phyloP scores from a whole-genome alignment of 2,113 vertebrate genomes.

The Meleagris gallopavo region DNA sequence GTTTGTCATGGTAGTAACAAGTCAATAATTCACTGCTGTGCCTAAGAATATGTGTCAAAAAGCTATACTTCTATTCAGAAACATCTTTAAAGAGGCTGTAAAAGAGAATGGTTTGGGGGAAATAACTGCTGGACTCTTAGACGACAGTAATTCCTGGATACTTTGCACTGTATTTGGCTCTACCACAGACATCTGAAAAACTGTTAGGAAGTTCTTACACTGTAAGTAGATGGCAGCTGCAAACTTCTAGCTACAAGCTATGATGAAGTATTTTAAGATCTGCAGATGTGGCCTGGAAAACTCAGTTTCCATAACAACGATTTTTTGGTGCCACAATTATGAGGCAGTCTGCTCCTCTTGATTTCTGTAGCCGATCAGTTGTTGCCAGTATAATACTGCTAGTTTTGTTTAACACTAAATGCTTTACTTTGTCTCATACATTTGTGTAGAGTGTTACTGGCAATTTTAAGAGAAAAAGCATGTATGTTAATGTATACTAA shows the following conservation, averaged over 20 bases:
- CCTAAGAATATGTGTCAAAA: neutral
- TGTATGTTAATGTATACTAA: neutral
- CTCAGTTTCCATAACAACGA: slow-evolving; percentile 33
- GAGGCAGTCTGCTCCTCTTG: neutral
- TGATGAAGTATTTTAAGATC: slow-evolving; percentile 16
- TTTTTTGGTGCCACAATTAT: neutral
- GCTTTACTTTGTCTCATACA: neutral
- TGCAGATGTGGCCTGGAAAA: slow-evolving; percentile 4
- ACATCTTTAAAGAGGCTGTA: neutral
- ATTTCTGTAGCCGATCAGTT: neutral
- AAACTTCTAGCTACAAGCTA: neutral
- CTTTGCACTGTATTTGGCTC: neutral
- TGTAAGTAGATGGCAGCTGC: neutral
- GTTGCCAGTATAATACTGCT: neutral
- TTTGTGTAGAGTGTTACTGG: neutral
- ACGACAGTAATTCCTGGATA: neutral
- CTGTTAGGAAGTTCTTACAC: neutral
- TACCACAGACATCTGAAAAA: neutral
- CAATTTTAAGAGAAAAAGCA: neutral
- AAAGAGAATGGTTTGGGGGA: neutral
- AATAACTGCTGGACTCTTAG: neutral
- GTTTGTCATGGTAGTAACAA: neutral
- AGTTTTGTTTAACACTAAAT: neutral
- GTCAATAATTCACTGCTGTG: neutral
- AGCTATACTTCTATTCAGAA: neutral